Base-by-base conservation (phyloP, 2,888 invertebrate species). In the Athrips mouffetella region DNA sequence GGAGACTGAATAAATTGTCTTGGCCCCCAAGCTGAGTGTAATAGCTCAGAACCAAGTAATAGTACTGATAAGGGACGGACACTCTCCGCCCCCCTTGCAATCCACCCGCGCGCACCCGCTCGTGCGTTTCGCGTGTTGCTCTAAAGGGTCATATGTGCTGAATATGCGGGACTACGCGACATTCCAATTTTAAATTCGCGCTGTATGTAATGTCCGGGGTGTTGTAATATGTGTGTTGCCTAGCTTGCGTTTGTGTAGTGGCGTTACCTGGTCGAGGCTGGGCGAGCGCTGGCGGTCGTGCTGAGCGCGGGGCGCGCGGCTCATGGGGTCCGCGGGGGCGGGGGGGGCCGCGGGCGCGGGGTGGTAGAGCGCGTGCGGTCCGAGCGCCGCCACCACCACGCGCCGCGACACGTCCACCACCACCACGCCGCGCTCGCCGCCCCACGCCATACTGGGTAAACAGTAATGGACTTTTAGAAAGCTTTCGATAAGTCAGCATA, bases 361-460 rank as follows among this genome's bases (percentile, higher is more conserved):
- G 74, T 95, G 96, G 90, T 98, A 98, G 62, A 99, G 91, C 83
- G 98, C 97, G 63, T 94, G 93, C 63, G 97, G 95, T 60, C 94
- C 94, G 80, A 97, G 92, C 86, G 96, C 97, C 61, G 95, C 90
- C 72, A 98, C 91, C 80, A 95, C 94, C 58, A 93, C 91, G 89
- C 96, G 96, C 85, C 98, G 97, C 76, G 96, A 91, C 82, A 96
- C 93, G 90, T 99, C 99, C 74, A 98, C 93, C 84, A 99, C 94
- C 78, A 97, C 97, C 79, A 99, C 90, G 67, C 98, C 98, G 67
- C 95, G 94, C 89, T 98, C 98, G 80, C 97, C 98, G 70, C 98
- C 98, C 90, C 98, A 98, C 70, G 98, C 96, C 93, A 99, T 92
- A 78, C 98, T 98, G 87, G n/a, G 11, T 20, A 10, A 1, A 16